Evolutionary conservation across 1,140 invertebrate species (phyloP).

Genomic region (Lasaia peninsularis): DNA sequence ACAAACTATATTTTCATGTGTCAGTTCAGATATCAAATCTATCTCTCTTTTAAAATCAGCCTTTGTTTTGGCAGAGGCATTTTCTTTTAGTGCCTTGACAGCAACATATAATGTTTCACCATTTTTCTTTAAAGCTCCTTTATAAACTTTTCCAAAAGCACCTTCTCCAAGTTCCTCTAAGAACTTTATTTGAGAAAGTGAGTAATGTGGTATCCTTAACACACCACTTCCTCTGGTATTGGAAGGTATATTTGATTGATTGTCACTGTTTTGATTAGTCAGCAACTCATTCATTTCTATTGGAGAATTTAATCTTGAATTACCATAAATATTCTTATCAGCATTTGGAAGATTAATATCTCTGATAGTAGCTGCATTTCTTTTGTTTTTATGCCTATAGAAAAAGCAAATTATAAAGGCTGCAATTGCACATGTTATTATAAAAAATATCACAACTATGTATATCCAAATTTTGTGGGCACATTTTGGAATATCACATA

Average conservation of each 20-base stretch:
- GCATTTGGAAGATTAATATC: conserved; percentile 82
- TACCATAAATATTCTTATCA: conserved; percentile 89
- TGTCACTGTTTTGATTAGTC: conserved; percentile 75
- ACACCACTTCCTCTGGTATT: conserved; percentile 77
- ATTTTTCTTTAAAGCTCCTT: conserved; percentile 89
- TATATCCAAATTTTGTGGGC: conserved; percentile 81
- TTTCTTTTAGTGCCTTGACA: conserved; percentile 96
- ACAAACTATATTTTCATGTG: conserved; percentile 97
- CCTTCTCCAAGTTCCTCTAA: conserved; percentile 97
- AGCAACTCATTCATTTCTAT: conserved; percentile 89
- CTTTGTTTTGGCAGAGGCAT: conserved; percentile 93
- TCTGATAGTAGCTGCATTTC: conserved; percentile 79
- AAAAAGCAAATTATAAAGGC: conserved; percentile 69
- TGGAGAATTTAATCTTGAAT: conserved; percentile 81
- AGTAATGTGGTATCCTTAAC: conserved; percentile 84
- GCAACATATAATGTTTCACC: conserved; percentile 89
- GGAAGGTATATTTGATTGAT: conserved; percentile 75
- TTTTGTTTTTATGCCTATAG: conserved; percentile 76
- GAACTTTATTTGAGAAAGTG: conserved; percentile 89
- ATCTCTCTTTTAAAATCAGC: conserved; percentile 94
- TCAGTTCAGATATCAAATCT: conserved; percentile 94
- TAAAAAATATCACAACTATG: conserved; percentile 74
- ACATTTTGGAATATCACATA: conserved; percentile 92
- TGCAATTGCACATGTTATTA: conserved; percentile 48
- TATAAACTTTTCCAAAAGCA: conserved; percentile 97